A percentile compares a stretch with the other conserved stretches of the same genome.
These are phyloP conservation scores for Megalonaias nervosa DNA, from an alignment of 1,140 invertebrate species.

Conservation along the genomic window DNA sequence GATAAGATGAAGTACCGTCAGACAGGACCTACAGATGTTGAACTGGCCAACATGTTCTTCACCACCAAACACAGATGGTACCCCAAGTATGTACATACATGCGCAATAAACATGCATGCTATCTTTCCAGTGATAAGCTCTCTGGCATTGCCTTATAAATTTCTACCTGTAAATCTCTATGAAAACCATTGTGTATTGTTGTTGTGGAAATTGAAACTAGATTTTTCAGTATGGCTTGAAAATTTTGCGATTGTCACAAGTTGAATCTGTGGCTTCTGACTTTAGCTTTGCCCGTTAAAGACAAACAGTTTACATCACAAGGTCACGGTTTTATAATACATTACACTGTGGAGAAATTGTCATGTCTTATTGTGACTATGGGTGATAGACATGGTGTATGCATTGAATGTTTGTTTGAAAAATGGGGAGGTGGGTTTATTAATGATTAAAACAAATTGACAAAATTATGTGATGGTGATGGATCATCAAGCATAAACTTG, in stretches of 20 bases:
- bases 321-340: no score
- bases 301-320: no score
- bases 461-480: no score
- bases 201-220: neutral
- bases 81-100: slow-evolving; percentile 41
- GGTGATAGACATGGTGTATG: no score
- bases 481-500: no score
- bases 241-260: neutral
- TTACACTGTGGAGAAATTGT: no score
- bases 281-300: no score
- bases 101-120: neutral
- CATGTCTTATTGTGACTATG: no score
- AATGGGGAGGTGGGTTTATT: no score
- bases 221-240: neutral
- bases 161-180: neutral
- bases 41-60: slow-evolving; percentile 53
- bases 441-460: no score
- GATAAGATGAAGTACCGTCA: slow-evolving; percentile 45
- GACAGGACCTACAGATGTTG: slow-evolving; percentile 50
- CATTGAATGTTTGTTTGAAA: no score
- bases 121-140: neutral
- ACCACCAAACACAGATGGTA: slow-evolving; percentile 55
- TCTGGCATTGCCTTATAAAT: neutral
- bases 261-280: neutral
- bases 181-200: neutral